Percentiles rank a stretch among this genome's conserved stretches.
Evolutionary conservation across 2,888 invertebrate genomes (phyloP).

Genomic region (Drosophila cyrtoloma): DNA sequence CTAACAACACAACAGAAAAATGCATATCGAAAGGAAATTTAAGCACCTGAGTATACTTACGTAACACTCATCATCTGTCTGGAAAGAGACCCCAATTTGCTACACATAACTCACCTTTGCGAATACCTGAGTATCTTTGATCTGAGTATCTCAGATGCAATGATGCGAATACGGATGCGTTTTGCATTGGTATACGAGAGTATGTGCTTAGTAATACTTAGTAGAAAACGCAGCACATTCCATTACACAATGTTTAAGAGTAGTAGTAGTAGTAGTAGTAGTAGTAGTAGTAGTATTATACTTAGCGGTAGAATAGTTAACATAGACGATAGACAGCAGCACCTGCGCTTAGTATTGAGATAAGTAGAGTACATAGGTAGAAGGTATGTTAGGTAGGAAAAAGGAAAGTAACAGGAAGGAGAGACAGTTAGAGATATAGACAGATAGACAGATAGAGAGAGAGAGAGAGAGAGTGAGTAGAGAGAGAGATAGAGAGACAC

Average conservation of each 20-base stretch:
- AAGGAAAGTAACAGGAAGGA: constrained; percentile 24
- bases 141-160: constrained; percentile 17
- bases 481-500: constrained; percentile 37
- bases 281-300: constrained; percentile 23
- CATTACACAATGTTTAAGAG: constrained; percentile 53
- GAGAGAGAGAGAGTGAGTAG: constrained; percentile 36
- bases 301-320: constrained; percentile 44
- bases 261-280: constrained; percentile 23
- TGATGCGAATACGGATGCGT: constrained; percentile 46
- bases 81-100: constrained; percentile 22
- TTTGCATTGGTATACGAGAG: constrained; percentile 35
- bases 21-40: constrained; percentile 36
- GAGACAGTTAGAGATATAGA: constrained; percentile 8
- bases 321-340: constrained; percentile 45
- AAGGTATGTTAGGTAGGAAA: constrained; percentile 16
- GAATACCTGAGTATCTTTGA: constrained; percentile 13
- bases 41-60: constrained; percentile 43
- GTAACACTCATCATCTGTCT: background rate
- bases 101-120: constrained; percentile 53
- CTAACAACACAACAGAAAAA: constrained; percentile 41
- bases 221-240: constrained; percentile 68
- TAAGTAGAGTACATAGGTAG: constrained; percentile 32
- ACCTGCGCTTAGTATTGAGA: constrained; percentile 44
- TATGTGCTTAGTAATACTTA: constrained; percentile 60
- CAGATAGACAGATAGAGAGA: constrained; percentile 23